phyloP scores from a whole-genome alignment of 2,113 vertebrate species.

The Peromyscus leucopus region DNA sequence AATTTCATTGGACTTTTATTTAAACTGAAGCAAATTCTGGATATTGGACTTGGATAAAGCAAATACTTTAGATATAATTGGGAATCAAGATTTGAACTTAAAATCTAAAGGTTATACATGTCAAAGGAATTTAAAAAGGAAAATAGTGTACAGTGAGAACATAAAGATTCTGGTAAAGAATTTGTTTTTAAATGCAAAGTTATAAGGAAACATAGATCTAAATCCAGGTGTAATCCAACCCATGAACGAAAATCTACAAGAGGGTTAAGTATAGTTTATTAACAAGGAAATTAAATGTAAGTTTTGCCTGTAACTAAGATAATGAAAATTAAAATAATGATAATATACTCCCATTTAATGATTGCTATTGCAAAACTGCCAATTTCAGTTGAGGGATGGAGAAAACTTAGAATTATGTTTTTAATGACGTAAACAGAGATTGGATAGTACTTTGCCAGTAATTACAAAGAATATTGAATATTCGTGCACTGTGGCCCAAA shows the following conservation, averaged over 20 bases:
- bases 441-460: neutral
- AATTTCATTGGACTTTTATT: constrained; percentile 10
- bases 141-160: neutral
- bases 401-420: constrained; percentile 47
- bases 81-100: constrained; percentile 25
- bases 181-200: constrained; percentile 59
- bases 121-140: neutral
- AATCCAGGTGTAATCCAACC: constrained; percentile 41
- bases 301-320: constrained; percentile 39
- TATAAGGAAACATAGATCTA: constrained; percentile 11
- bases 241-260: neutral
- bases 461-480: constrained; percentile 55
- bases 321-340: constrained; percentile 56
- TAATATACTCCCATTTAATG: constrained; percentile 12
- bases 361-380: constrained; percentile 3
- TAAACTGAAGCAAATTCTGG: constrained; percentile 23
- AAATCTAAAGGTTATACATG: constrained; percentile 4
- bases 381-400: neutral
- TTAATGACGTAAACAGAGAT: constrained; percentile 1
- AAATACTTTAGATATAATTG: constrained; percentile 40
- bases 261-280: constrained; percentile 9
- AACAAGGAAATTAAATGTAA: constrained; percentile 42
- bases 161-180: neutral
- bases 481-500: neutral
- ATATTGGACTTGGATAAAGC: neutral